A percentile compares a stretch with the other conserved stretches of the same genome.
phyloP scores from a whole-genome alignment of 1,140 invertebrate genomes.

The Hyles vespertilio region DNA sequence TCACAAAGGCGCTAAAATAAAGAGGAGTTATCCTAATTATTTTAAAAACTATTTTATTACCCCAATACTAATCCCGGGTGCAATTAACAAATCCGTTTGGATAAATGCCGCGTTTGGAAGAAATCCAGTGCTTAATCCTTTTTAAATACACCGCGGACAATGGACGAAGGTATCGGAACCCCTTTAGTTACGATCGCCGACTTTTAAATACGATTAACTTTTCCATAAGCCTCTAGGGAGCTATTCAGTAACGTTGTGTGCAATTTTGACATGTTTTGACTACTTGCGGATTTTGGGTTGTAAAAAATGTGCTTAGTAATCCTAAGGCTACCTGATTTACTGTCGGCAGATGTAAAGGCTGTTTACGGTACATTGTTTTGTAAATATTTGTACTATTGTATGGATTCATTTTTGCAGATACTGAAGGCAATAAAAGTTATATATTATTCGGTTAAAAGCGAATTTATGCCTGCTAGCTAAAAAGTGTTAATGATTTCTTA shows the following conservation, averaged over 20 bases:
- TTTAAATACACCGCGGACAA: slow-evolving; percentile 16
- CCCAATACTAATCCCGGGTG: neutral
- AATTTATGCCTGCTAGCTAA: neutral
- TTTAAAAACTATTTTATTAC: slow-evolving; percentile 17
- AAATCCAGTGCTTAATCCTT: slow-evolving; percentile 5
- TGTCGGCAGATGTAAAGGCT: slow-evolving; percentile 4
- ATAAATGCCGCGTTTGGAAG: too few species aligned
- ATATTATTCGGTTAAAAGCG: too few species aligned
- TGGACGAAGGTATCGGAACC: slow-evolving; percentile 23
- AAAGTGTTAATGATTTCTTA: neutral
- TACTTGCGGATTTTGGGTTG: slow-evolving; percentile 32
- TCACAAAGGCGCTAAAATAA: slow-evolving; percentile 54
- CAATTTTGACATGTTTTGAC: slow-evolving; percentile 67
- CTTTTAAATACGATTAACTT: slow-evolving; percentile 35
- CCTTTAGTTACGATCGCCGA: slow-evolving; percentile 33
- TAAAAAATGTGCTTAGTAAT: slow-evolving; percentile 48
- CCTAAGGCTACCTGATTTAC: slow-evolving; percentile 46
- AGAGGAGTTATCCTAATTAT: slow-evolving; percentile 47
- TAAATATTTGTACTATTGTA: too few species aligned
- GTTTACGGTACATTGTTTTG: neutral
- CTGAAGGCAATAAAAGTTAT: too few species aligned
- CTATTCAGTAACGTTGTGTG: slow-evolving; percentile 45
- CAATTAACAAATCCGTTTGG: too few species aligned
- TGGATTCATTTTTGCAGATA: too few species aligned
- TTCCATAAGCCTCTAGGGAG: slow-evolving; percentile 35